These are phyloP conservation scores for Bryconaethiops microstoma DNA, from an alignment of 2,797 vertebrate genomes.

Conservation along the genomic window DNA sequence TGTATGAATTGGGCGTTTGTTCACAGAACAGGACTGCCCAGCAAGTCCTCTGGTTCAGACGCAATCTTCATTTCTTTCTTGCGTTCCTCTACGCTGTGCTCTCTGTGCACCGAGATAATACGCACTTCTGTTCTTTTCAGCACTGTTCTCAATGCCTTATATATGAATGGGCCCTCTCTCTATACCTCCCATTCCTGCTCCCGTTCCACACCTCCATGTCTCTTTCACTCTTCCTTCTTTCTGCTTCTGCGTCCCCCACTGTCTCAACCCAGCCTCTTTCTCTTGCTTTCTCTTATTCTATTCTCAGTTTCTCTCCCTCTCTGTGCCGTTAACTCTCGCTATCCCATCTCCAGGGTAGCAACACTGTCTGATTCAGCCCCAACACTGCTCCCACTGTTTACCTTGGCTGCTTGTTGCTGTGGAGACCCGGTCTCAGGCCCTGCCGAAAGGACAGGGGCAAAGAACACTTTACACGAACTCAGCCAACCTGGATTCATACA, in stretches of 20 bases:
- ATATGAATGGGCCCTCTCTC: slow-evolving; percentile 44
- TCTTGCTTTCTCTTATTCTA: slow-evolving; percentile 25
- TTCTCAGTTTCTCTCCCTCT: slow-evolving; percentile 17
- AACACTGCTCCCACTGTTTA: slow-evolving; percentile 82
- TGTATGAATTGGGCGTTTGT: background rate
- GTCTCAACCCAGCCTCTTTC: slow-evolving; percentile 1
- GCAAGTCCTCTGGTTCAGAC: background rate
- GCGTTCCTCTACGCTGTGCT: background rate
- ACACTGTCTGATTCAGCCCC: slow-evolving; percentile 77
- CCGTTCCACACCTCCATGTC: slow-evolving; percentile 1
- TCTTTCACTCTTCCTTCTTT: background rate
- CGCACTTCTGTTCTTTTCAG: background rate
- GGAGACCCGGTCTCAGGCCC: slow-evolving; percentile 63
- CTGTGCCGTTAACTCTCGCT: slow-evolving; percentile 7
- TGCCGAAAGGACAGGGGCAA: slow-evolving; percentile 46
- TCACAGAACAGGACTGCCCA: background rate
- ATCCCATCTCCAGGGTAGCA: background rate
- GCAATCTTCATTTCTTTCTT: background rate
- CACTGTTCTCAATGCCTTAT: slow-evolving; percentile 13
- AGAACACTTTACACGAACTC: slow-evolving; percentile 9
- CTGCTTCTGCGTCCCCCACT: background rate
- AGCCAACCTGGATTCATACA: background rate
- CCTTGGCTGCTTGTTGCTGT: slow-evolving; percentile 67
- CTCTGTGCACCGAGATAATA: slow-evolving; percentile 16
- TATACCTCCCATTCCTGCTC: background rate